A percentile compares a stretch with the other conserved stretches of the same genome.
Evolutionary conservation across 2,113 vertebrate species (phyloP).

Genomic region (Pyrgilauda ruficollis): DNA sequence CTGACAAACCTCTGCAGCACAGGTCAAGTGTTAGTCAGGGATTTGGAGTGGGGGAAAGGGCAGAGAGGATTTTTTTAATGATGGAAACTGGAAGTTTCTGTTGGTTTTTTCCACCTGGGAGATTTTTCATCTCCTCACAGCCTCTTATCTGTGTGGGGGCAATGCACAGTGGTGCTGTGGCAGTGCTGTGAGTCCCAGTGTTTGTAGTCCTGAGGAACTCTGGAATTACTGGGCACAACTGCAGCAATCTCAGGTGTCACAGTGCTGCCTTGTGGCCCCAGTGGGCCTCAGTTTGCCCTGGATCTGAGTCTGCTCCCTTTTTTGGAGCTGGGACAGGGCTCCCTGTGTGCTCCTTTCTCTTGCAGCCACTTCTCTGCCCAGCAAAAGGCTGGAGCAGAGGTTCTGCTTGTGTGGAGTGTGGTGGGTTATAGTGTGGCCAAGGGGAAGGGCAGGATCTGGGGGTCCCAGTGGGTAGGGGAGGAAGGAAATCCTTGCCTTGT

Average conservation of each 20-base stretch:
- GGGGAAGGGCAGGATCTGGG: not conserved
- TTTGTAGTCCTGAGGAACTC: not conserved
- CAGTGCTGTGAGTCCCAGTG: not conserved
- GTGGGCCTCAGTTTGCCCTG: not conserved
- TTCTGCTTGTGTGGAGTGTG: not conserved
- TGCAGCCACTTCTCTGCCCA: not conserved
- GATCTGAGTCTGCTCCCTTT: not conserved
- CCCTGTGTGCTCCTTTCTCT: not conserved
- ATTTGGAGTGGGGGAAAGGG: not conserved
- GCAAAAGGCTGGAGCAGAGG: not conserved
- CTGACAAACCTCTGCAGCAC: not conserved
- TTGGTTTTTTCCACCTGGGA: not conserved
- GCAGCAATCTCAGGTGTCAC: not conserved
- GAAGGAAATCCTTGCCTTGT: not conserved
- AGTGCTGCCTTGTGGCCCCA: not conserved
- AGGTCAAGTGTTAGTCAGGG: not conserved
- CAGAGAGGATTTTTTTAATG: not conserved
- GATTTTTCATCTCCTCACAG: not conserved
- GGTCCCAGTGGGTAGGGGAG: not conserved
- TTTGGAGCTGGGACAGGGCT: not conserved
- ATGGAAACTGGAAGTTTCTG: not conserved
- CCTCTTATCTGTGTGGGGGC: not conserved
- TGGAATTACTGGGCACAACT: not conserved
- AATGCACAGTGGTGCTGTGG: not conserved
- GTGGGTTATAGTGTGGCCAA: not conserved